phyloP scores from a whole-genome alignment of 2,888 invertebrate genomes.

The Dasypogon diadema region DNA sequence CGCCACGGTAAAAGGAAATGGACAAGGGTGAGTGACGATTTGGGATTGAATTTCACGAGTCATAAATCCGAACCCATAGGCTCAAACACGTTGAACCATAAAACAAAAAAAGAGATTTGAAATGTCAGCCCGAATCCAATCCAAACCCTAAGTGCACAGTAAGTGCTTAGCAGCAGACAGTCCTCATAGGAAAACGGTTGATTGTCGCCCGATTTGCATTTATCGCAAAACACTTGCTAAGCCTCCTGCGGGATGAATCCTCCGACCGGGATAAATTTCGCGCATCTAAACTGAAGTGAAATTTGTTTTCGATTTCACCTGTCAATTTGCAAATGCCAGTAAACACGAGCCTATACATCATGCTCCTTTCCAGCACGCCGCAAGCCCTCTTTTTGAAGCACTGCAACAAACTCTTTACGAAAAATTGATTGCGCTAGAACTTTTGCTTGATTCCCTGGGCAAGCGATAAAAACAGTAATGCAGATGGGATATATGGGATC shows the following conservation, averaged over 20 bases:
- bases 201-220: constrained; percentile 2
- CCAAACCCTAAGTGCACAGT: not conserved
- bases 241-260: not conserved
- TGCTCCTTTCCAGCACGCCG: constrained; percentile 3
- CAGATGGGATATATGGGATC: not conserved
- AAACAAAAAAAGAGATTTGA: constrained; percentile 17
- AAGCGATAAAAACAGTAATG: not conserved
- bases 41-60: constrained; percentile 47
- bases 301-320: constrained; percentile 53
- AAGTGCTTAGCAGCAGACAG: not conserved
- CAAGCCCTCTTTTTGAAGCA: not conserved
- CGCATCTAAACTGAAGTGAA: constrained; percentile 46
- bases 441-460: not conserved
- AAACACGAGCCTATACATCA: not conserved
- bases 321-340: constrained; percentile 40
- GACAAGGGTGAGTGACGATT: constrained; percentile 40
- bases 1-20: constrained; percentile 4
- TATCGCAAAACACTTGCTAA: not conserved
- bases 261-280: constrained; percentile 34
- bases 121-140: not conserved
- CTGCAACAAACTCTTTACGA: constrained; percentile 6
- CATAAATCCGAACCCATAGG: constrained; percentile 36
- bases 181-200: not conserved
- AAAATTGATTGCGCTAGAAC: constrained; percentile 29
- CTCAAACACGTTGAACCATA: not conserved